Evolutionary conservation across 2,888 invertebrate genomes (phyloP).

Genomic region (Hemistola chrysoprasaria): DNA sequence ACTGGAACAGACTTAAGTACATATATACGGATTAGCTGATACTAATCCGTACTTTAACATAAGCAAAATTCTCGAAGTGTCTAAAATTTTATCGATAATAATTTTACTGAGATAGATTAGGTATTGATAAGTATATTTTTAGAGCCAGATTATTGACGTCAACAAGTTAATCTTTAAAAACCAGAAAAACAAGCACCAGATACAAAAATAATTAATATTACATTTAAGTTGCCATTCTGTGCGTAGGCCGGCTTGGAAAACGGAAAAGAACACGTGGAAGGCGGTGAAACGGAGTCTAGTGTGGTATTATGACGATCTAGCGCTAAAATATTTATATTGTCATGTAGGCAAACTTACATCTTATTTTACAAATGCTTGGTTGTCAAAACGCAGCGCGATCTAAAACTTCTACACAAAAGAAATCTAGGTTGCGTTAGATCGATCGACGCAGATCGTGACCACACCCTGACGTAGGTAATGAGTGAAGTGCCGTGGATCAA

Average conservation of each 20-base stretch:
- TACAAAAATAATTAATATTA: background rate
- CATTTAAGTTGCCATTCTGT: background rate
- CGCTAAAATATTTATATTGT: too few relatives aligned
- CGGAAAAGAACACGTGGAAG: slow-evolving; percentile 15
- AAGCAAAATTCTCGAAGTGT: too few relatives aligned
- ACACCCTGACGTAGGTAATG: slow-evolving; percentile 37
- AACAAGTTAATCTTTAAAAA: too few relatives aligned
- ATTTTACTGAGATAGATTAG: too few relatives aligned
- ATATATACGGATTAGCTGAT: too few relatives aligned
- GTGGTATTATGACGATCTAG: too few relatives aligned
- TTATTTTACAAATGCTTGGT: slow-evolving; percentile 1
- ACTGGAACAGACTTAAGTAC: too few relatives aligned
- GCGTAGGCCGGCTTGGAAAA: background rate
- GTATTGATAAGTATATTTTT: too few relatives aligned
- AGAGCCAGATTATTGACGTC: too few relatives aligned
- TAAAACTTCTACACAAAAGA: slow-evolving; percentile 13
- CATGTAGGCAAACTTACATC: too few relatives aligned
- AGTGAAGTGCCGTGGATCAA: slow-evolving; percentile 14
- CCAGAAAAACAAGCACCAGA: background rate
- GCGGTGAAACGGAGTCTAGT: background rate
- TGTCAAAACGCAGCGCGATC: slow-evolving; percentile 4
- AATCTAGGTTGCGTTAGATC: slow-evolving; percentile 24
- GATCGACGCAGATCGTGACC: slow-evolving; percentile 31
- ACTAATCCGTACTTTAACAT: too few relatives aligned
- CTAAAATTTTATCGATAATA: too few relatives aligned